phyloP scores from a whole-genome alignment of 1,140 invertebrate species.

The Andricus grossulariae region DNA sequence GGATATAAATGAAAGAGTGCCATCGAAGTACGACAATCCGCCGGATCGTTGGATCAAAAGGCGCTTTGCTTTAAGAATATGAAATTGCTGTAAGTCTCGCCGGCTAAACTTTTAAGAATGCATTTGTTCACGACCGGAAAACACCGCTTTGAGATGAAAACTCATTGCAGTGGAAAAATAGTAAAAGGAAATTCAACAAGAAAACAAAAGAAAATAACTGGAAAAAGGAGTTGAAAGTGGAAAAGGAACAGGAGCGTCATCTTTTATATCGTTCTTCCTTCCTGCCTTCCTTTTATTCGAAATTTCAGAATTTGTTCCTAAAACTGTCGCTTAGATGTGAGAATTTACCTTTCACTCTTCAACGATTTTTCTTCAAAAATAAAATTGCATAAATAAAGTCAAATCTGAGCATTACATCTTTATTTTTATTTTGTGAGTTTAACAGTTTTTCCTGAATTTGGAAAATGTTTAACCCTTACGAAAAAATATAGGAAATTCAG shows the following conservation, averaged over 20 bases:
- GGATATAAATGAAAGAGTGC: background rate
- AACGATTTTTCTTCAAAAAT: background rate
- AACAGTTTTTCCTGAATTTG: too few species aligned
- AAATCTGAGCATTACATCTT: too few species aligned
- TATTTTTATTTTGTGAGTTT: too few species aligned
- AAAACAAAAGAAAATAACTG: conserved; percentile 11
- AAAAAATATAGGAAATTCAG: too few species aligned
- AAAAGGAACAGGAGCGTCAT: conserved; percentile 8
- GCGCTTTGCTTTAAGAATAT: background rate
- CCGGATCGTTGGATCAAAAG: conserved; percentile 2
- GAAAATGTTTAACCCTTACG: too few species aligned
- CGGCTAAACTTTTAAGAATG: conserved; percentile 17
- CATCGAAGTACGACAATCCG: background rate
- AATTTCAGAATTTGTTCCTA: background rate
- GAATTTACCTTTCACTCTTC: background rate
- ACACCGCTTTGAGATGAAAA: conserved; percentile 26
- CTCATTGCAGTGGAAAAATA: conserved; percentile 7
- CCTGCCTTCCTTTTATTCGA: background rate
- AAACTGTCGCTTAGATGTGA: background rate
- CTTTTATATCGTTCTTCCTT: conserved; percentile 28
- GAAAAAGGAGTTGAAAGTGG: conserved; percentile 2
- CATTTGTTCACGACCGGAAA: conserved; percentile 24
- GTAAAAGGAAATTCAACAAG: background rate
- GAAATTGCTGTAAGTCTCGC: background rate
- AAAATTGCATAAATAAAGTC: background rate